phyloP scores from a whole-genome alignment of 2,113 vertebrate genomes.

The Mobula birostris region DNA sequence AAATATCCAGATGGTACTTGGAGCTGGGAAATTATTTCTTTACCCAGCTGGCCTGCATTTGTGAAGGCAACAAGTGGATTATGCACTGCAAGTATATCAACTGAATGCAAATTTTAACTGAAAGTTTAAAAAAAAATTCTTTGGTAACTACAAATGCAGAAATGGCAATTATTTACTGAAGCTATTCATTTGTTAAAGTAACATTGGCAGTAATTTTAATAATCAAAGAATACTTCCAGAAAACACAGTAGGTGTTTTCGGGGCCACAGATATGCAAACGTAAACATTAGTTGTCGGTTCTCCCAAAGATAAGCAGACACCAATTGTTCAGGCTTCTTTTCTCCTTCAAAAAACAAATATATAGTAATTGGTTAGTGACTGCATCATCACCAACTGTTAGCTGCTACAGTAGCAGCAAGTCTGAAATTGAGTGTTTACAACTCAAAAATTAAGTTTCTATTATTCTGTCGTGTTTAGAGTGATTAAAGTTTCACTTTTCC shows the following conservation, averaged over 20 bases:
- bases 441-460: background rate
- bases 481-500: background rate
- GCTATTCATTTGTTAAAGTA: conserved; percentile 12
- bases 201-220: conserved; percentile 19
- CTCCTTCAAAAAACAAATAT: background rate
- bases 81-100: background rate
- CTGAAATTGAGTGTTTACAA: background rate
- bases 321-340: background rate
- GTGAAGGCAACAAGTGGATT: conserved; percentile 20
- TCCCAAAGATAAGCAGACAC: background rate
- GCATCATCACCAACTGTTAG: background rate
- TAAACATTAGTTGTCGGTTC: background rate
- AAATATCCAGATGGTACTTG: background rate
- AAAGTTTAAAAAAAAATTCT: background rate
- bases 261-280: background rate
- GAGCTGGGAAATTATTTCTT: background rate
- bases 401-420: background rate
- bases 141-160: conserved; percentile 26
- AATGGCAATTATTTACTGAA: background rate
- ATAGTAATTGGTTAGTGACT: background rate
- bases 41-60: conserved; percentile 1
- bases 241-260: background rate
- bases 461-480: background rate
- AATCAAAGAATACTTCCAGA: background rate
- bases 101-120: background rate